Percentiles rank a stretch among this genome's conserved stretches.
Conservation (phyloP, 1,140 invertebrate genomes). For the Drosophila murphyi region DNA sequence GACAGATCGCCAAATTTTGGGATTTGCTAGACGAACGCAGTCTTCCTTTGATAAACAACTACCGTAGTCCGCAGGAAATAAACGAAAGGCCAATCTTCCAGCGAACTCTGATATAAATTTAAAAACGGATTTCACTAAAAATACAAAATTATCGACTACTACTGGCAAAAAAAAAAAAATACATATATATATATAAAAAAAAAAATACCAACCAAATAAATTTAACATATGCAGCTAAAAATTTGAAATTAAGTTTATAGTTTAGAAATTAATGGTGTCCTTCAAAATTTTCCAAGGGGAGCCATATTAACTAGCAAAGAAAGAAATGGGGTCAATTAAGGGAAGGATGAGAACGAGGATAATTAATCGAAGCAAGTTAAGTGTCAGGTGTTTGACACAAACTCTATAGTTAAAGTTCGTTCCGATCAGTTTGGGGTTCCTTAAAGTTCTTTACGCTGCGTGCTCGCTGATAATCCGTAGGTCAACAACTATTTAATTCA, state of each 20-base stretch:
- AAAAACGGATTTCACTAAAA: not conserved
- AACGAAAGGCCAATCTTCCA: conserved; percentile 87
- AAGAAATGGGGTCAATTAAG: too few species aligned
- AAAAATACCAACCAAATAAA: conserved; percentile 17
- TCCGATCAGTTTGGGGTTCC: too few species aligned
- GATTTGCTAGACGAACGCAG: conserved; percentile 48
- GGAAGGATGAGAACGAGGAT: too few species aligned
- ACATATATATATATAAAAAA: not conserved
- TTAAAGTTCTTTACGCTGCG: too few species aligned
- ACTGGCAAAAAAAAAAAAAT: not conserved
- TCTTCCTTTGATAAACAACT: conserved; percentile 57
- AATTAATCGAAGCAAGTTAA: too few species aligned
- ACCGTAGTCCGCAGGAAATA: conserved; percentile 76
- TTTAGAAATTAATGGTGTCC: conserved; percentile 37
- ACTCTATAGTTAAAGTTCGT: too few species aligned
- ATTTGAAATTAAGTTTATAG: not conserved
- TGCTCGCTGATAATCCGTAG: too few species aligned
- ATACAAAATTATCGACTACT: not conserved
- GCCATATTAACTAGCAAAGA: conserved; percentile 57
- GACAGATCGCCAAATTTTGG: conserved; percentile 61
- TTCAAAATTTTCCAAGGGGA: conserved; percentile 29
- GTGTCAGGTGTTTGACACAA: too few species aligned
- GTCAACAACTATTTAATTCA: too few species aligned
- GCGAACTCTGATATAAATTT: conserved; percentile 45
- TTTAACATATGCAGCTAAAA: conserved; percentile 17